Percentiles rank a stretch among this genome's conserved stretches.
Evolutionary conservation across 2,888 invertebrate genomes (phyloP).

Genomic region (Archaeoteleia sp.): DNA sequence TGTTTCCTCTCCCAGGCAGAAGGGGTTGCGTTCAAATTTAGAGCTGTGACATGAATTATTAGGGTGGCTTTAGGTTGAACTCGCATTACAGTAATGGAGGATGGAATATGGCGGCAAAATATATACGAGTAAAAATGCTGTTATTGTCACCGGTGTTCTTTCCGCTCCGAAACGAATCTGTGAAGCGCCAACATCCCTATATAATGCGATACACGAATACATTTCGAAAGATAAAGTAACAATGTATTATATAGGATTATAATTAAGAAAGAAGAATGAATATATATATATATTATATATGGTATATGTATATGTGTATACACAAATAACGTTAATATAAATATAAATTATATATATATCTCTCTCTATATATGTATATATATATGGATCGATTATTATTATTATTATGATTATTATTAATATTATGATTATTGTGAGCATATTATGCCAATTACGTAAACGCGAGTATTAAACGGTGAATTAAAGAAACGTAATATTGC

Average conservation of each 20-base stretch:
- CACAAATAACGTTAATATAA: conserved; percentile 67
- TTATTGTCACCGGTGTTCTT: conserved; percentile 60
- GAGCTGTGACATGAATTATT: conserved; percentile 49
- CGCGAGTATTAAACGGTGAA: conserved; percentile 64
- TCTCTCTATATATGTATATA: no score
- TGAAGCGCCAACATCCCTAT: conserved; percentile 67
- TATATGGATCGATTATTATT: conserved; percentile 55
- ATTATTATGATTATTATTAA: conserved; percentile 51
- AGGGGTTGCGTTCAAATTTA: conserved; percentile 45
- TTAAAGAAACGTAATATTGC: conserved; percentile 37
- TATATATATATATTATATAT: conserved; percentile 63
- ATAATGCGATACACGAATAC: conserved; percentile 57
- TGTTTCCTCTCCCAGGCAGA: no score
- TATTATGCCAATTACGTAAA: conserved; percentile 67
- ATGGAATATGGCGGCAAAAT: conserved; percentile 13
- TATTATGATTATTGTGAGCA: conserved; percentile 59
- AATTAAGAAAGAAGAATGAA: conserved; percentile 54
- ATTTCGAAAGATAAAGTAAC: conserved; percentile 55
- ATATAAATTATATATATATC: conserved; percentile 64
- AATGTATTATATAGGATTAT: conserved; percentile 58
- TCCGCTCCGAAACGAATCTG: conserved; percentile 66
- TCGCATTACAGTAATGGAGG: conserved; percentile 24
- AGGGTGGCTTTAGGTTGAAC: conserved; percentile 21
- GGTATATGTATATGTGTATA: conserved; percentile 65
- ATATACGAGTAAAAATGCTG: no score